phyloP scores from a whole-genome alignment of 2,113 vertebrate species.

The Protobothrops mucrosquamatus region DNA sequence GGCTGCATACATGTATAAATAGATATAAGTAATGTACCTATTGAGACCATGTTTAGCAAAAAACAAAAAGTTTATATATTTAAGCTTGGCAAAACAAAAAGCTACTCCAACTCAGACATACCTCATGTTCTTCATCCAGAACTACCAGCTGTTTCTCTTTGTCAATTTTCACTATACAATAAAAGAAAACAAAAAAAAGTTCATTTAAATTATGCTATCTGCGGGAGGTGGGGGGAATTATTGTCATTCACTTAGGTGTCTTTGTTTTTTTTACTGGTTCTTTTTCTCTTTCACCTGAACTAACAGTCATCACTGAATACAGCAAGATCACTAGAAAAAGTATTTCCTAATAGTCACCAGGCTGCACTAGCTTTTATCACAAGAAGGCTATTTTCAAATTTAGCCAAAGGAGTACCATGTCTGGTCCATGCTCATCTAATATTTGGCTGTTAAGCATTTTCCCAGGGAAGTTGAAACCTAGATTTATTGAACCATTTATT shows the following conservation, averaged over 20 bases:
- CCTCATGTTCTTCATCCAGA: conserved; percentile 94
- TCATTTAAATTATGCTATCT: not conserved
- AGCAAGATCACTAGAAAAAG: not conserved
- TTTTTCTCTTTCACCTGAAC: not conserved
- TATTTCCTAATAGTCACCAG: not conserved
- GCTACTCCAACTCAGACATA: not conserved
- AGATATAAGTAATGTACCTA: not conserved
- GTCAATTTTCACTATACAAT: conserved; percentile 92
- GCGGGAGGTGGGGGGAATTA: not conserved
- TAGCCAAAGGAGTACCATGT: not conserved
- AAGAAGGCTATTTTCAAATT: not conserved
- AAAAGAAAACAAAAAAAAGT: conserved; percentile 22
- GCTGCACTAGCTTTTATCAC: not conserved
- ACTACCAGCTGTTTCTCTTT: conserved; percentile 91
- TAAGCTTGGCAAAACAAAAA: not conserved
- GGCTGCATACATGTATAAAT: not conserved
- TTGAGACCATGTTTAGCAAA: not conserved
- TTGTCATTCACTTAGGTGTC: not conserved
- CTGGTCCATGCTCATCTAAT: not conserved
- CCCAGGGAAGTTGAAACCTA: not conserved
- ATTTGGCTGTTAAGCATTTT: not conserved
- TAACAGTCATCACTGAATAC: not conserved
- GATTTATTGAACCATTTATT: not conserved
- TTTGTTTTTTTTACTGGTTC: no score
- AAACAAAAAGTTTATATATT: not conserved